phyloP scores from a whole-genome alignment of 2,797 vertebrate species.

The Anas capensis region DNA sequence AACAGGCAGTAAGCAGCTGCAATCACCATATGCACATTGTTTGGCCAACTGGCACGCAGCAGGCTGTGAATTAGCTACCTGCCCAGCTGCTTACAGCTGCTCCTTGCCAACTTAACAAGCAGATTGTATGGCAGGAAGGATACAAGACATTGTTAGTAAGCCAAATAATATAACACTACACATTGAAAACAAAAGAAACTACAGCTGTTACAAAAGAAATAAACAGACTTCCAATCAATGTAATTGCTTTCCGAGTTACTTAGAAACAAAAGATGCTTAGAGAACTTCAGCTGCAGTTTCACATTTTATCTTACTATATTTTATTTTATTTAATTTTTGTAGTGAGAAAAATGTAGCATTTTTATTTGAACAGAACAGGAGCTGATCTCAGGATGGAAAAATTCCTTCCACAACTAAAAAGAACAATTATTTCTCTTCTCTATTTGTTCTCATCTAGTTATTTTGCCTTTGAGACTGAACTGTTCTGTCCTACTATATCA shows the following conservation, averaged over 20 bases:
- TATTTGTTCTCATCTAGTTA: background rate
- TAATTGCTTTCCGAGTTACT: background rate
- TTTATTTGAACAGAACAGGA: background rate
- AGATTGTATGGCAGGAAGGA: background rate
- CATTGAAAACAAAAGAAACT: background rate
- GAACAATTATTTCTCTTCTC: background rate
- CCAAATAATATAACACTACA: background rate
- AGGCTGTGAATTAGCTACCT: background rate
- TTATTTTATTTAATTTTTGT: background rate
- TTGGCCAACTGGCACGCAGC: background rate
- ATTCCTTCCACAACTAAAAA: background rate
- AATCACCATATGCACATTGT: background rate
- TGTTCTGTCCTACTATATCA: background rate
- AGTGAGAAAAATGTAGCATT: background rate
- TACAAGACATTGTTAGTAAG: background rate
- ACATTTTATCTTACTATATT: background rate
- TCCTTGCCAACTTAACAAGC: background rate
- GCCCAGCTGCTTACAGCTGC: background rate
- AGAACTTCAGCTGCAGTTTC: background rate
- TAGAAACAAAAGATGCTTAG: background rate
- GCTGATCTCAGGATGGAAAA: background rate
- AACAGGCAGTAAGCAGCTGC: background rate
- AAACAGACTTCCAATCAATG: background rate
- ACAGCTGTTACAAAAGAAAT: background rate
- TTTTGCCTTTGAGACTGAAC: background rate